These are phyloP conservation scores for Cebuella pygmaea DNA, from an alignment of 2,797 vertebrate genomes.

Conservation along the genomic window DNA sequence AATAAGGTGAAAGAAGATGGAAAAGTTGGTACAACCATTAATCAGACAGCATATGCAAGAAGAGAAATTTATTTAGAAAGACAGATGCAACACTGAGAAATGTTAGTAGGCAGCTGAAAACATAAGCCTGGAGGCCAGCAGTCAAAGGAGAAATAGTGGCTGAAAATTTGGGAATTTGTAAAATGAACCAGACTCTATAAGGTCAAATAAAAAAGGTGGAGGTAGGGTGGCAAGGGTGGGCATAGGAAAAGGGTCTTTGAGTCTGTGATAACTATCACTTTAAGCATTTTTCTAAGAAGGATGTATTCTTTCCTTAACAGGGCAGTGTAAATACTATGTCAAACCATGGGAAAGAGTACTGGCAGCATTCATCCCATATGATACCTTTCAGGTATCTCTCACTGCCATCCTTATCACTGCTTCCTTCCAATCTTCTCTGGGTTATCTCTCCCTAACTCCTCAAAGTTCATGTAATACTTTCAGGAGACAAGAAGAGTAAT, in stretches of 20 bases:
- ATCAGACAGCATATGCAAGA: not conserved
- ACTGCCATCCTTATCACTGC: not conserved
- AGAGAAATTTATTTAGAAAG: not conserved
- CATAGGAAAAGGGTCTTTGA: not conserved
- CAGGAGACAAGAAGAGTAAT: not conserved
- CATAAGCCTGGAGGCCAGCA: not conserved
- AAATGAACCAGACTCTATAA: not conserved
- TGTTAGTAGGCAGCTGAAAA: not conserved
- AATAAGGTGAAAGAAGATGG: not conserved
- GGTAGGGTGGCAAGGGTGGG: not conserved
- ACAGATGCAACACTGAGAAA: conserved; percentile 10
- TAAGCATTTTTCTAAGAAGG: not conserved
- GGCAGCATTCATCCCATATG: not conserved
- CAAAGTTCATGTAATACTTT: not conserved
- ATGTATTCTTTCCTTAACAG: not conserved
- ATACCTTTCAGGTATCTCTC: not conserved
- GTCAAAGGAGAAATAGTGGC: not conserved
- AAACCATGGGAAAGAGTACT: not conserved
- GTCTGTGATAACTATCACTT: not conserved
- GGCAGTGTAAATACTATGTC: not conserved
- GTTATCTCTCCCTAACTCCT: not conserved
- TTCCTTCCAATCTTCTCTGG: not conserved
- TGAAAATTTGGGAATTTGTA: not conserved
- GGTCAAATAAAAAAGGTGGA: not conserved
- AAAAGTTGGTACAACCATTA: not conserved